Evolutionary conservation across 1,140 invertebrate genomes (phyloP).

Genomic region (Akabosia matsudoensis): DNA sequence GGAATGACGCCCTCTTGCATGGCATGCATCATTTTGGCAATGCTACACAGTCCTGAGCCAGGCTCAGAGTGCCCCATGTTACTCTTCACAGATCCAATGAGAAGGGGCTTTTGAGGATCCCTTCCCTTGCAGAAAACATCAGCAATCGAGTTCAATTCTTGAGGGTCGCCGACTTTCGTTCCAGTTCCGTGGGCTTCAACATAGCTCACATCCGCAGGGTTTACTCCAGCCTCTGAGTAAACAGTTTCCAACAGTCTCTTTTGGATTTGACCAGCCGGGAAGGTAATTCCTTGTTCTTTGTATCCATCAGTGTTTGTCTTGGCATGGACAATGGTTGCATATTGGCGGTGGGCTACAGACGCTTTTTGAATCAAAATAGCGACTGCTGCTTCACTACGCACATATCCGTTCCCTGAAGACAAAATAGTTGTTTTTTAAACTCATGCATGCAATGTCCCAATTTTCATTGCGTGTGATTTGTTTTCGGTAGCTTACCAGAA

Average conservation of each 20-base stretch:
- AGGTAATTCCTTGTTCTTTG: conserved; percentile 56
- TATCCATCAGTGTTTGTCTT: conserved; percentile 60
- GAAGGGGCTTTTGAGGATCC: conserved; percentile 61
- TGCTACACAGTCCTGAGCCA: conserved; percentile 1
- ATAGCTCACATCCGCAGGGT: conserved; percentile 51
- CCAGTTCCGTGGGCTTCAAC: conserved; percentile 56
- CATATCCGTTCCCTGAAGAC: conserved; percentile 43
- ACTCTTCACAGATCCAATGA: conserved; percentile 93
- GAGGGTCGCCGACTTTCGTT: conserved; percentile 81
- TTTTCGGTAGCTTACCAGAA: conserved; percentile 57
- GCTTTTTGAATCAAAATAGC: conserved; percentile 57
- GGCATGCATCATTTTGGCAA: conserved; percentile 85
- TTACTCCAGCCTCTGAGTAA: conserved; percentile 50
- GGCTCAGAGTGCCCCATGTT: conserved; percentile 98
- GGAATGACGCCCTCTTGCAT: conserved; percentile 86
- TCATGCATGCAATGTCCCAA: too few relatives aligned
- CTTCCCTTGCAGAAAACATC: conserved; percentile 87
- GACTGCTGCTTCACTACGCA: conserved; percentile 57
- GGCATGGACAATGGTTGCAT: conserved; percentile 58
- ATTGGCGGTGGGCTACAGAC: conserved; percentile 54
- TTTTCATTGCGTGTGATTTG: background rate
- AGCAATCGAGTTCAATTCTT: conserved; percentile 90
- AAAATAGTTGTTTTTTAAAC: conserved; percentile 20
- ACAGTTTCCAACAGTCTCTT: conserved; percentile 50
- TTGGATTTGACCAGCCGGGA: conserved; percentile 49